Base-by-base conservation (phyloP, 2,888 invertebrate genomes). In the Drosophila fungiperda region DNA sequence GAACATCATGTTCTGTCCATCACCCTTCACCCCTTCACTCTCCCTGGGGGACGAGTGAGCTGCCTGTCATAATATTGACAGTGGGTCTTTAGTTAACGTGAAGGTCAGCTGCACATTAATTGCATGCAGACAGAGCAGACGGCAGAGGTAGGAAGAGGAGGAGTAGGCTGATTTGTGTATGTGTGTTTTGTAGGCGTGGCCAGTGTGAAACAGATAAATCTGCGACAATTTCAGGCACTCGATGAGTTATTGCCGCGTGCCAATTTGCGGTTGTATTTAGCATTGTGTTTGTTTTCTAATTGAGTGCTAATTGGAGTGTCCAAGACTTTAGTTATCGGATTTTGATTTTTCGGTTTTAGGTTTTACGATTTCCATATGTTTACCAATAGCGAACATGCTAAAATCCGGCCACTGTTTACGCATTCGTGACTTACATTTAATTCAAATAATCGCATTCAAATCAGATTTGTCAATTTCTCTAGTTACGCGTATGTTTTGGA, bases 391-490 rank as follows among this genome's bases (percentile, higher is more conserved):
- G 73, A 57, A 85, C 63, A 62, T 72, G 85, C 83, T 87, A 87
- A 87, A 88, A 82, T 75, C 72, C 17, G 42, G 26, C 23, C 61
- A n/a, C 67, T 80, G 68, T 80, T 78, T 80, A 81, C 73, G 58
- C 55, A 66, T 89, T 83, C 87, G 87, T 87, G 87, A 87, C 87
- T 89, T 89, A 89, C 87, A 82, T 89, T 87, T 78, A 87, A 87
- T 87, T 83, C 72, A 82, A 68, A 82, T 70, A 89, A 87, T 87
- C 83, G 68, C 75, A 71, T 72, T 69, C 81, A 79, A 82, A 87
- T 83, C 83, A 78, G 79, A 76, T 83, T 76, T 80, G 77, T 66
- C 70, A 76, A 65, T 69, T 73, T 48, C 20, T 38, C 49, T 35
- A 26, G 38, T 40, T 29, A 36, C 3, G 15, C 53, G 65, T 54